Conservation (phyloP, 2,113 vertebrate genomes). For the Meles meles region DNA sequence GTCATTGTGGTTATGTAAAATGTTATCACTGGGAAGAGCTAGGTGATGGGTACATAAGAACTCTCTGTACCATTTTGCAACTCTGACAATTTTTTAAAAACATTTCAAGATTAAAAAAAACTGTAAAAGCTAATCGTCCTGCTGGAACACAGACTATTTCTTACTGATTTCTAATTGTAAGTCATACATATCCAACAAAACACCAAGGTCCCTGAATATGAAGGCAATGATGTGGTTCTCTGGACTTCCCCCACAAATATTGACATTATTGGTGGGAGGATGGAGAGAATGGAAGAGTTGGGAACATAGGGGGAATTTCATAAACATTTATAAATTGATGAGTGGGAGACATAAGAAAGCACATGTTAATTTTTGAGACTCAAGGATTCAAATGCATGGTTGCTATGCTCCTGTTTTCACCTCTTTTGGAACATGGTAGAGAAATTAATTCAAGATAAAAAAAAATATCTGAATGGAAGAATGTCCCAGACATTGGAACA, state of each 20-base stretch:
- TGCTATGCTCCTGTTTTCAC: neutral
- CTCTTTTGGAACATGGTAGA: neutral
- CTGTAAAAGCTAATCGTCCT: neutral
- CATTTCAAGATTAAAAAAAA: neutral
- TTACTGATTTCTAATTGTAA: neutral
- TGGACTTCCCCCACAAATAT: neutral
- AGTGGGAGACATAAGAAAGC: neutral
- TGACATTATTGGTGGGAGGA: neutral
- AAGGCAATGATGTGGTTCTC: neutral
- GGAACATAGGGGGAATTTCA: neutral
- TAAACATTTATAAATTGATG: neutral
- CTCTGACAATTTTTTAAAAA: neutral
- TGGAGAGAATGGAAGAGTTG: neutral
- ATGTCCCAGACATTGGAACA: neutral
- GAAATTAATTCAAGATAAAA: neutral
- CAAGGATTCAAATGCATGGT: neutral
- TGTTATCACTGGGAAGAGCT: neutral
- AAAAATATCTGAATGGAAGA: slow-evolving; percentile 47
- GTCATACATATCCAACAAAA: neutral
- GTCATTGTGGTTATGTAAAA: neutral
- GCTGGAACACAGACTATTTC: neutral
- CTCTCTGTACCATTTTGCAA: neutral
- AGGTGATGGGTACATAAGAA: neutral
- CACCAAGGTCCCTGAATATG: neutral
- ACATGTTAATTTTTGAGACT: neutral